These are phyloP conservation scores for Carcina quercana DNA, from an alignment of 2,888 invertebrate genomes.

Conservation along the genomic window DNA sequence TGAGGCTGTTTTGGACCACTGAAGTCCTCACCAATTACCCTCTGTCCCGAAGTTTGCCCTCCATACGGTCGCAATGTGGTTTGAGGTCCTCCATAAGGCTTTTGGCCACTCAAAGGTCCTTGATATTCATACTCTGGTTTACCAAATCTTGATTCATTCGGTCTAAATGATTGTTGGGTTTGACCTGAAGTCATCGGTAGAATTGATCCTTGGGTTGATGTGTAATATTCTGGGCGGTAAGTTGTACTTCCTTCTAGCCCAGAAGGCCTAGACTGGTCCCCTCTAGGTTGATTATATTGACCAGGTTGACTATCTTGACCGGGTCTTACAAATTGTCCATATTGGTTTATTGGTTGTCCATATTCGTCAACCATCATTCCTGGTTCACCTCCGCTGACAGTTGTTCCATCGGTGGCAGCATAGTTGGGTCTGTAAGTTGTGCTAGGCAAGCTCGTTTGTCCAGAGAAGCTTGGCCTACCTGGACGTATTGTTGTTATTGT, in stretches of 20 bases:
- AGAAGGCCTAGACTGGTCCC: background rate
- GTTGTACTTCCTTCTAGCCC: constrained; percentile 3
- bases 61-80: background rate
- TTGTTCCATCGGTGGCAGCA: constrained; percentile 9
- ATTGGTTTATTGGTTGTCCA: constrained; percentile 4
- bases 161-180: background rate
- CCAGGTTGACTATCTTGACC: background rate
- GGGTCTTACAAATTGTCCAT: background rate
- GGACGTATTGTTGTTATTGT: too few relatives aligned
- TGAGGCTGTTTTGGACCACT: constrained; percentile 49
- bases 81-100: background rate
- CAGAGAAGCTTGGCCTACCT: too few relatives aligned
- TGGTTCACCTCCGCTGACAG: constrained; percentile 3
- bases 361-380: constrained; percentile 8
- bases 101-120: constrained; percentile 1
- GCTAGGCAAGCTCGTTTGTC: too few relatives aligned
- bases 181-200: background rate
- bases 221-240: background rate
- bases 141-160: constrained; percentile 4
- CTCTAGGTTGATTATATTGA: background rate
- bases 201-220: background rate
- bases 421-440: constrained; percentile 24
- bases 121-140: background rate
- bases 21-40: constrained; percentile 45
- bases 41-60: constrained; percentile 17